phyloP scores from a whole-genome alignment of 92 coral and sea anemone species.

The Porites evermanni region DNA sequence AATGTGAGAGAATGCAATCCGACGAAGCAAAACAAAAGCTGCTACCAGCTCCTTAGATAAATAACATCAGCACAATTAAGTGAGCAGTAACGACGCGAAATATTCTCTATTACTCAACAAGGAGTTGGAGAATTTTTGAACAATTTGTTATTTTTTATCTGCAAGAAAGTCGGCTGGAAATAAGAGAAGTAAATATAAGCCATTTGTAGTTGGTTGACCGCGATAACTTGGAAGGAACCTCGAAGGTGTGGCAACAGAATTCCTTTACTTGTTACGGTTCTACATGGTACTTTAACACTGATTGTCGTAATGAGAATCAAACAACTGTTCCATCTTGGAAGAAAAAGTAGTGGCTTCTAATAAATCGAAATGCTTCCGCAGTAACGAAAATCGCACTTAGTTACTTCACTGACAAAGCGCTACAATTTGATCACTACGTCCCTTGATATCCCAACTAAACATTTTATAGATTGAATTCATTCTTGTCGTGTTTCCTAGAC shows the following conservation, averaged over 20 bases:
- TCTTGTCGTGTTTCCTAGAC: too few relatives aligned
- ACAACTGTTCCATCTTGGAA: background rate
- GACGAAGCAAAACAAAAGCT: slow-evolving; percentile 21
- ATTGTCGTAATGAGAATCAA: slow-evolving; percentile 1
- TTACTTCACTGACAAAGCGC: background rate
- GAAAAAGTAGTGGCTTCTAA: background rate
- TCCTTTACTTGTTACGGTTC: slow-evolving; percentile 9
- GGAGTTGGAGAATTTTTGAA: background rate
- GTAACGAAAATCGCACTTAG: too few relatives aligned
- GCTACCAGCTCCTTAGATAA: slow-evolving; percentile 36
- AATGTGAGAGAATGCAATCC: slow-evolving; percentile 47
- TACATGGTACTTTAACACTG: background rate
- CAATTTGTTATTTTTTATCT: background rate
- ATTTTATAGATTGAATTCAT: background rate
- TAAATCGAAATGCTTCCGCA: background rate
- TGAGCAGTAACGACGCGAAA: slow-evolving; percentile 39
- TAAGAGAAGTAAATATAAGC: background rate
- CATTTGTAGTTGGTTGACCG: background rate
- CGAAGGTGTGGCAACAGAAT: slow-evolving; percentile 14
- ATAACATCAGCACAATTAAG: slow-evolving; percentile 39
- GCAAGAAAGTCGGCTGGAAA: background rate
- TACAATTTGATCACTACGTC: background rate
- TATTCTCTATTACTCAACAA: background rate
- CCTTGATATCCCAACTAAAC: background rate
- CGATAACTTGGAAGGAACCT: background rate